phyloP scores from a whole-genome alignment of 2,888 invertebrate genomes.

The Venustoraphidia nigricollis region DNA sequence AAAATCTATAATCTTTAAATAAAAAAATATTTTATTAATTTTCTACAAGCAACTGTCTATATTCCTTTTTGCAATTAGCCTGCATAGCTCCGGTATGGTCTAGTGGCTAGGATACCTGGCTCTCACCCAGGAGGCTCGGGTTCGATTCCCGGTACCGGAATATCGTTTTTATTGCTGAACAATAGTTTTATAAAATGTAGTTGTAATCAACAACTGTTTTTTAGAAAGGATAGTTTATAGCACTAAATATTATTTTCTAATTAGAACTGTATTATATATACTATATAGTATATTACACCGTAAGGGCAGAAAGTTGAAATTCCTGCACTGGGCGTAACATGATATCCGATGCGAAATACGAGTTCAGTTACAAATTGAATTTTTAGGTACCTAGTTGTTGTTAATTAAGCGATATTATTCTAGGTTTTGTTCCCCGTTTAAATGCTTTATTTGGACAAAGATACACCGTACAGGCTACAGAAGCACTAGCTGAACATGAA shows the following conservation, averaged over 20 bases:
- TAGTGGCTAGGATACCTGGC: constrained; percentile 59
- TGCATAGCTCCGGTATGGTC: constrained; percentile 37
- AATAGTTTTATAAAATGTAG: too few relatives aligned
- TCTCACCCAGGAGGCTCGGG: constrained; percentile 60
- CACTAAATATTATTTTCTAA: too few relatives aligned
- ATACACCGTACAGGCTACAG: constrained; percentile 53
- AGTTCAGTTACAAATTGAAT: not conserved
- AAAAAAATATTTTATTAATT: not conserved
- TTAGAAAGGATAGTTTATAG: too few relatives aligned
- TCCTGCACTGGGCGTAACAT: too few relatives aligned
- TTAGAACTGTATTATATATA: not conserved
- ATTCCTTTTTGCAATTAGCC: too few relatives aligned
- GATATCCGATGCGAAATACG: too few relatives aligned
- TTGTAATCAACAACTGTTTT: too few relatives aligned
- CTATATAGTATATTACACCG: too few relatives aligned
- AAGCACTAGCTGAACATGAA: constrained; percentile 58
- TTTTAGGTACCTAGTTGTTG: not conserved
- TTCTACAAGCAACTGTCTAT: too few relatives aligned
- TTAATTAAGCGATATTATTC: constrained; percentile 6
- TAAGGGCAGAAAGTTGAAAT: too few relatives aligned
- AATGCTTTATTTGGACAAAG: constrained; percentile 53
- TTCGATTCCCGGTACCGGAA: constrained; percentile 59
- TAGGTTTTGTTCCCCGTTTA: constrained; percentile 51
- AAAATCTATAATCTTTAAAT: not conserved
- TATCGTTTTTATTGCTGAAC: too few relatives aligned